These are phyloP conservation scores for Eutolmus rufibarbis DNA, from an alignment of 2,888 invertebrate species.

Conservation along the genomic window DNA sequence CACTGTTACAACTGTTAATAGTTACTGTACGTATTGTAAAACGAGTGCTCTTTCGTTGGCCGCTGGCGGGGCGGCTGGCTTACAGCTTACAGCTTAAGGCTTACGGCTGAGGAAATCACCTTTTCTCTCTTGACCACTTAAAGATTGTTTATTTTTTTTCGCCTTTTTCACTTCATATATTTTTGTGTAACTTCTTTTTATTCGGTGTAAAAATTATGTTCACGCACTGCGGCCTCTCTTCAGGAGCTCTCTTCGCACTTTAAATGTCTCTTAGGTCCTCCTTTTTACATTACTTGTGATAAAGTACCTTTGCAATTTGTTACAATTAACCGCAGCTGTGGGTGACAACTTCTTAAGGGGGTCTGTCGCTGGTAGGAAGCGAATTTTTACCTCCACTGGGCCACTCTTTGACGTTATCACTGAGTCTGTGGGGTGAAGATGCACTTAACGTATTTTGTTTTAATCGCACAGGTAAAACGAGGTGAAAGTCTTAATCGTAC, in stretches of 20 bases:
- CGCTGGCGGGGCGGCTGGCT: background rate
- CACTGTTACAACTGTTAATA: background rate
- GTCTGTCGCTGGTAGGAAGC: background rate
- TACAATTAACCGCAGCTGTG: conserved; percentile 16
- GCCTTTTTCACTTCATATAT: background rate
- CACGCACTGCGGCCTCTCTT: background rate
- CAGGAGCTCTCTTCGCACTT: background rate
- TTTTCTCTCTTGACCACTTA: conserved; percentile 13
- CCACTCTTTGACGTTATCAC: background rate
- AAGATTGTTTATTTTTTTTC: background rate
- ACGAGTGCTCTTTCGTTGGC: background rate
- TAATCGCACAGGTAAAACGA: background rate
- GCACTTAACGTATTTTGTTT: background rate
- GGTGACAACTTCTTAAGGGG: background rate
- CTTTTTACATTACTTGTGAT: conserved; percentile 10
- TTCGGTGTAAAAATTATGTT: background rate
- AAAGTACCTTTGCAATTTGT: conserved; percentile 33
- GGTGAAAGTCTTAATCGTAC: background rate
- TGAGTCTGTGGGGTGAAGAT: background rate
- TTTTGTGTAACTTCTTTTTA: background rate
- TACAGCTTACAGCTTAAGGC: background rate
- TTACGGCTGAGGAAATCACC: background rate
- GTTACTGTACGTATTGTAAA: background rate
- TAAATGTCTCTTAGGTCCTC: background rate
- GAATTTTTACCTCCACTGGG: background rate